A percentile compares a stretch with the other conserved stretches of the same genome.
Conservation (phyloP, 2,113 vertebrate species). For the Oostethus manadensis region DNA sequence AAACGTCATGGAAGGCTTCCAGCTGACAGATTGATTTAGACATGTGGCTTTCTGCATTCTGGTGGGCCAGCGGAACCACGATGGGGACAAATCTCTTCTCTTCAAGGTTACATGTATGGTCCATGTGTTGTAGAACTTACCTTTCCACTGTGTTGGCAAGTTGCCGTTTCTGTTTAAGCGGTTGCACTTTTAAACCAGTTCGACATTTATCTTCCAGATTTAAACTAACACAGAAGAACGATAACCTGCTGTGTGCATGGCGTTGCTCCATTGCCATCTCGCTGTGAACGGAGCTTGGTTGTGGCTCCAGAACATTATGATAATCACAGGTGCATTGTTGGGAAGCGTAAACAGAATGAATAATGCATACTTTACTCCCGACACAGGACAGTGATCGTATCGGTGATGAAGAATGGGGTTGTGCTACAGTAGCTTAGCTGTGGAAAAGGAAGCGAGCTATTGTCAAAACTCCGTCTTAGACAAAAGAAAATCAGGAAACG, state of each 20-base stretch:
- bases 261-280: too few relatives aligned
- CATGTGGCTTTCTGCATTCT: conserved; percentile 8
- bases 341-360: conserved; percentile 17
- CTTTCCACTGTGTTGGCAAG: too few relatives aligned
- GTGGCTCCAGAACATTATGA: conserved; percentile 23
- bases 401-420: conserved; percentile 36
- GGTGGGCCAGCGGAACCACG: not conserved
- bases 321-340: conserved; percentile 30
- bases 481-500: not conserved
- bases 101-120: conserved; percentile 9
- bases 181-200: not conserved
- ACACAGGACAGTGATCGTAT: conserved; percentile 31
- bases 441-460: not conserved
- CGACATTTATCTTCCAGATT: not conserved
- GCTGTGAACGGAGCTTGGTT: not conserved
- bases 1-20: conserved; percentile 18
- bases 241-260: too few relatives aligned
- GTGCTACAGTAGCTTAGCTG: conserved; percentile 6
- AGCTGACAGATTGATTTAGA: conserved; percentile 26
- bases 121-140: not conserved
- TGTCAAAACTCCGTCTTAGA: conserved; percentile 6
- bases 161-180: not conserved
- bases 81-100: not conserved
- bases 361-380: conserved; percentile 20
- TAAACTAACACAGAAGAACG: too few relatives aligned